Base-by-base conservation (phyloP, 2,888 invertebrate genomes). In the Labia minor region DNA sequence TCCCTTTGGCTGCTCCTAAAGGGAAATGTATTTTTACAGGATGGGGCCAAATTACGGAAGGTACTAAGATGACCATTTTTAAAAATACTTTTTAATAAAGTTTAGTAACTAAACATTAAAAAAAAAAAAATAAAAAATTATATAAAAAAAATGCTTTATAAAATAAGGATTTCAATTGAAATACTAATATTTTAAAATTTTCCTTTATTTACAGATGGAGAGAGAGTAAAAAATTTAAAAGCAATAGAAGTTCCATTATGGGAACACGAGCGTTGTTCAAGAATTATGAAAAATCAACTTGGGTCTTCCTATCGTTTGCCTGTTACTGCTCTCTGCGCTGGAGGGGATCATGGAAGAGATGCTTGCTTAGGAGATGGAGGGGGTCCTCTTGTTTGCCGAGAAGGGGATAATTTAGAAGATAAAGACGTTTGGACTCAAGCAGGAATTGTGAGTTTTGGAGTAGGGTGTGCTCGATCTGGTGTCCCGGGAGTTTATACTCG, bases 351-450 rank as follows among this genome's bases (percentile, higher is more conserved):
- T 3, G 77, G 77, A 21, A 72, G 74, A 61, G 79, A 78, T 71
- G 78, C 78, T 19, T 79, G 79, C 2, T 70, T 78, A 77, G 78
- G 78, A 11, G 78, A 79, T 70, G 78, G 78, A 14, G 78, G 78
- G 1, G 78, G 78, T 0, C 78, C 78, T 19, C 69, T 78, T 66
- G 77, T 77, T 11, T 78, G 78, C 66, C 4, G n/a, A n/a, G 49
- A 49, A 16, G 49, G n/a, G 14, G 49, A 16, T 49, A 26, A 26
- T 26, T 26, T 8, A 26, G 76, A 75, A 69, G 72, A 74, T 66
- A 72, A 74, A 16, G 76, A 76, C n/a, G 73, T 72, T 37, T 78
- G 77, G 78, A 75, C 76, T 70, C 77, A 78, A 70, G 74, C 77
- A 20, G 79, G 79, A n/a, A 73, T 78, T 10, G 74, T 76, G 8